phyloP scores from a whole-genome alignment of 2,888 invertebrate species.

The Dicranocentrus wangi region DNA sequence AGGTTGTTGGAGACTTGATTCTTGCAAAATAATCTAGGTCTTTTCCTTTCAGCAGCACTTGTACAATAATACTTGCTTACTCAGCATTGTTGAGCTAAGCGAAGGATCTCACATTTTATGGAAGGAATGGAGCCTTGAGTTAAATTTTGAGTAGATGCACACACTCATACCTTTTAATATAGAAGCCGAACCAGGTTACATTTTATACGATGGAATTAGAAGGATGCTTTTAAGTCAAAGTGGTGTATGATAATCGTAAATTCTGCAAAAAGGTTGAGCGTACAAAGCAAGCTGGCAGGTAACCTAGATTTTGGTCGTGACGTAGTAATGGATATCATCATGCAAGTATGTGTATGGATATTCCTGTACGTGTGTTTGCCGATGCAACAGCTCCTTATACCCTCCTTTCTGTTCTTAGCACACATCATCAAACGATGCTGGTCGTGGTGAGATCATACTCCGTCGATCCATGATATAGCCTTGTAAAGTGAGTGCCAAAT shows the following conservation, averaged over 20 bases:
- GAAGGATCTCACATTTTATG: constrained; percentile 55
- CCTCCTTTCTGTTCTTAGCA: too few relatives aligned
- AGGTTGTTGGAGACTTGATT: constrained; percentile 3
- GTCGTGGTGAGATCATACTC: too few relatives aligned
- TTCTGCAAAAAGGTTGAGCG: constrained; percentile 58
- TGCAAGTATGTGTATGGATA: background rate
- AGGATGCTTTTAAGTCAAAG: constrained; percentile 48
- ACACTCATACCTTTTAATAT: background rate
- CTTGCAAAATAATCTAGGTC: constrained; percentile 59
- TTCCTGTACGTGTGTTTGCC: too few relatives aligned
- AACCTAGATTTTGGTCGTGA: constrained; percentile 63
- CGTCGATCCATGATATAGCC: too few relatives aligned
- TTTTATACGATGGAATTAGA: background rate
- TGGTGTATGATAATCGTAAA: constrained; percentile 52
- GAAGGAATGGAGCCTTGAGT: constrained; percentile 60
- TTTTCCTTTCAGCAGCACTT: constrained; percentile 38
- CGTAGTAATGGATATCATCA: constrained; percentile 60
- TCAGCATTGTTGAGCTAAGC: constrained; percentile 37
- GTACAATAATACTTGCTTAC: constrained; percentile 30
- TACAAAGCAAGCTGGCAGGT: constrained; percentile 52
- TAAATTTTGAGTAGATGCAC: constrained; percentile 19
- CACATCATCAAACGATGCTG: too few relatives aligned
- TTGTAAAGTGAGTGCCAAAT: too few relatives aligned
- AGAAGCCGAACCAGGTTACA: background rate
- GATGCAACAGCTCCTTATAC: too few relatives aligned